Conservation (phyloP, 2,797 vertebrate genomes). For the Lagocephalus sceleratus region DNA sequence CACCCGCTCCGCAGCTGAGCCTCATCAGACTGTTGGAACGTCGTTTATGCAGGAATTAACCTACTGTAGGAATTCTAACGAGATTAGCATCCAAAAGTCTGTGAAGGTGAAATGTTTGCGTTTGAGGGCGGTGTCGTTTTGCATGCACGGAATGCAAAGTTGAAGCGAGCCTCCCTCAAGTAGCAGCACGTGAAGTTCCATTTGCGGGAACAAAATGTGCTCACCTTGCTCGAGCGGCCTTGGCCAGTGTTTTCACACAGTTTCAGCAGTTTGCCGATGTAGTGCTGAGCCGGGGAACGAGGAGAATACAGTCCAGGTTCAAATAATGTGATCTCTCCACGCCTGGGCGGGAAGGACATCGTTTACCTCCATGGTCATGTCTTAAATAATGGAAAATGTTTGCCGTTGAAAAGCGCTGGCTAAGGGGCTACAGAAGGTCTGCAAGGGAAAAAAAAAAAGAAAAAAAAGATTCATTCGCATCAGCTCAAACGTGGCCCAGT, state of each 20-base stretch:
- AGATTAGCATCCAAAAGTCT: no score
- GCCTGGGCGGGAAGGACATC: constrained; percentile 22
- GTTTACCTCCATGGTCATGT: constrained; percentile 18
- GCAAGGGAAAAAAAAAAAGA: constrained; percentile 42
- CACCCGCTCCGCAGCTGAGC: no score
- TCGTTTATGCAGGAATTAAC: no score
- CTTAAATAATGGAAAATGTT: constrained; percentile 36
- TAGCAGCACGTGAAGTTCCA: background rate
- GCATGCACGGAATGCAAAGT: constrained; percentile 6
- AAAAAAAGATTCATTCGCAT: constrained; percentile 56
- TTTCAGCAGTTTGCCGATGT: constrained; percentile 1
- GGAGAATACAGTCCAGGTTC: background rate
- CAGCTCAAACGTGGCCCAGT: constrained; percentile 48
- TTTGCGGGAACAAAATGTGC: constrained; percentile 6
- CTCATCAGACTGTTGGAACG: no score
- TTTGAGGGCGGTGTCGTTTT: background rate
- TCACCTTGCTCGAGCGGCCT: constrained; percentile 1
- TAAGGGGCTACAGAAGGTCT: constrained; percentile 40
- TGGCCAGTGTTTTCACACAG: background rate
- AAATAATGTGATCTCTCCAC: constrained; percentile 13
- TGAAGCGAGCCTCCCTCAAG: background rate
- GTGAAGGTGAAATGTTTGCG: no score
- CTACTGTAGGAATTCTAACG: no score
- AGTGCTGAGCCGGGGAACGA: background rate
- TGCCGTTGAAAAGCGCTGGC: constrained; percentile 37